Conservation (phyloP, 2,888 invertebrate species). For the Standfussiana lucernea region DNA sequence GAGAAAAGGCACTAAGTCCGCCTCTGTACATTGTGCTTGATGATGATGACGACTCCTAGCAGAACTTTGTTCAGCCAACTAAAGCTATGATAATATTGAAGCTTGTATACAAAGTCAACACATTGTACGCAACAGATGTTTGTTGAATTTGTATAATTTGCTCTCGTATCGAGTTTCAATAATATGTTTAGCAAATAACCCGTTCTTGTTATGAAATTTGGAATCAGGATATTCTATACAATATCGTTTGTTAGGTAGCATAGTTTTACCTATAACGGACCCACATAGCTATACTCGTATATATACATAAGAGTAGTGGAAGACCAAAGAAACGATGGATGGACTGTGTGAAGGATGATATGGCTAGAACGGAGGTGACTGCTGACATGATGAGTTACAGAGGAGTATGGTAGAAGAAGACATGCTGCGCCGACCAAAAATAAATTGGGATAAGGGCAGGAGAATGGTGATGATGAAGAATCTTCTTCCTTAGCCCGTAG, state of each 20-base stretch:
- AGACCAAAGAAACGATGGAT: no score
- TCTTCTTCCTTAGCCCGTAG: not conserved
- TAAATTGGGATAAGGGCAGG: no score
- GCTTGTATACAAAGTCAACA: slow-evolving; percentile 30
- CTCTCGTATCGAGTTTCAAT: slow-evolving; percentile 34
- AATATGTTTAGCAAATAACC: slow-evolving; percentile 27
- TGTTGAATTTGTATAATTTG: slow-evolving; percentile 36
- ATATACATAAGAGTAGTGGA: no score
- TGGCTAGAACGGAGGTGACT: no score
- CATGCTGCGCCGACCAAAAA: no score
- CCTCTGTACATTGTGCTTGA: no score
- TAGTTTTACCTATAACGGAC: not conserved
- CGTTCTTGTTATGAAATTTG: slow-evolving; percentile 17
- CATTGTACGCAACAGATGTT: slow-evolving; percentile 25
- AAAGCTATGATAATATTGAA: not conserved
- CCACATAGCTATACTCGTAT: no score
- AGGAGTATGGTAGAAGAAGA: no score
- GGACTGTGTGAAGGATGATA: no score
- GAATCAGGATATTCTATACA: slow-evolving; percentile 33
- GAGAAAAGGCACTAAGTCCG: no score
- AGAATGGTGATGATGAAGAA: no score
- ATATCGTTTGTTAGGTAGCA: not conserved
- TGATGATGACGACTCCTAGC: not conserved
- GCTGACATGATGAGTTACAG: no score
- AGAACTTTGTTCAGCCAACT: not conserved